Conservation (phyloP, 2,797 vertebrate genomes). For the Hemitrygon akajei region DNA sequence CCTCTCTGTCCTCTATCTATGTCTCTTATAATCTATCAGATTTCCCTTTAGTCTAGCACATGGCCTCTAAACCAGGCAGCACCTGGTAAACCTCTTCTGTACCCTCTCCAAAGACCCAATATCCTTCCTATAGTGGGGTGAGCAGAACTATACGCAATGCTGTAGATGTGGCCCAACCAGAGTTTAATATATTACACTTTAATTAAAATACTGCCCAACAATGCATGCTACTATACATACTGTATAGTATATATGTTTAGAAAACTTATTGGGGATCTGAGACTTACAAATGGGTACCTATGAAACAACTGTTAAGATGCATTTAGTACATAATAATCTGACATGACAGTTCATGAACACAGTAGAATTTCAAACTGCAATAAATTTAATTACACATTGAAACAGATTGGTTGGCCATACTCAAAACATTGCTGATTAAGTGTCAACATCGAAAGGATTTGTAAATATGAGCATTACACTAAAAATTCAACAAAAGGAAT, state of each 20-base stretch:
- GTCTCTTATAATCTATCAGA: no score
- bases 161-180: no score
- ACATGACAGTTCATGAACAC: neutral
- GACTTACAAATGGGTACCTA: conserved; percentile 1
- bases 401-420: neutral
- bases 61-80: no score
- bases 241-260: neutral
- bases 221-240: neutral
- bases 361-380: neutral
- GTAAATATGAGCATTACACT: neutral
- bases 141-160: no score
- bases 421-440: neutral
- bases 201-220: conserved; percentile 1
- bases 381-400: neutral
- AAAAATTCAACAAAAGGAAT: neutral
- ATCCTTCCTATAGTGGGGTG: no score
- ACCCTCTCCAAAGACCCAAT: no score
- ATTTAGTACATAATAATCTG: neutral
- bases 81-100: no score
- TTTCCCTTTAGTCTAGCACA: no score
- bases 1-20: no score
- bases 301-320: neutral
- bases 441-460: neutral
- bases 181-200: neutral
- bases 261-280: neutral